phyloP scores from a whole-genome alignment of 1,140 invertebrate genomes.

The Sinella curviseta region DNA sequence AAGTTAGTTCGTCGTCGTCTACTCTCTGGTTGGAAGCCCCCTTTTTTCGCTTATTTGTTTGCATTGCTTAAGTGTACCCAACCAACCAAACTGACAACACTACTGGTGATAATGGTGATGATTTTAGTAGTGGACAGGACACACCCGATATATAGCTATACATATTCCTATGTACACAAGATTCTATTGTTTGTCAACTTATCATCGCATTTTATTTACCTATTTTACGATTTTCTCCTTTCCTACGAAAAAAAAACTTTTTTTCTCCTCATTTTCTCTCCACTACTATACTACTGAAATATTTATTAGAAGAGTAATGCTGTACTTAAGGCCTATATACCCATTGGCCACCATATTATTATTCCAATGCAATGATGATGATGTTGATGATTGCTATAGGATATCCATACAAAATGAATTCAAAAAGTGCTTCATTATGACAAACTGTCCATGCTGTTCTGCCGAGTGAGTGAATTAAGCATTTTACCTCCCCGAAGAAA shows the following conservation, averaged over 20 bases:
- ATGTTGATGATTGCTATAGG: too few species aligned
- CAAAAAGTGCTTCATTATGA: too few species aligned
- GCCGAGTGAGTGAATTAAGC: too few species aligned
- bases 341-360: too few species aligned
- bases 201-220: not conserved
- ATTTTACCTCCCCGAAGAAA: too few species aligned
- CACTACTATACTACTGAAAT: conserved; percentile 43
- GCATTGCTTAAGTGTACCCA: not conserved
- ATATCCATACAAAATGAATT: too few species aligned
- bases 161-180: not conserved
- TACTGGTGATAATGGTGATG: conserved; percentile 30
- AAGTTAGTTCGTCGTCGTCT: not conserved
- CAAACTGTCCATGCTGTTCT: too few species aligned
- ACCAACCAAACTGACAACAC: conserved; percentile 21
- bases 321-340: too few species aligned
- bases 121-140: not conserved
- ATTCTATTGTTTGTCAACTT: not conserved
- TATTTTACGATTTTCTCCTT: not conserved
- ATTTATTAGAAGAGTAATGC: conserved; percentile 32
- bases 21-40: not conserved
- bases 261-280: too few species aligned
- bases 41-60: not conserved
- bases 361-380: too few species aligned
- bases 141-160: conserved; percentile 3
- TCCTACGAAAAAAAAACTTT: too few species aligned